These are phyloP conservation scores for Dorcus hopei DNA, from an alignment of 2,888 invertebrate species.

Conservation along the genomic window DNA sequence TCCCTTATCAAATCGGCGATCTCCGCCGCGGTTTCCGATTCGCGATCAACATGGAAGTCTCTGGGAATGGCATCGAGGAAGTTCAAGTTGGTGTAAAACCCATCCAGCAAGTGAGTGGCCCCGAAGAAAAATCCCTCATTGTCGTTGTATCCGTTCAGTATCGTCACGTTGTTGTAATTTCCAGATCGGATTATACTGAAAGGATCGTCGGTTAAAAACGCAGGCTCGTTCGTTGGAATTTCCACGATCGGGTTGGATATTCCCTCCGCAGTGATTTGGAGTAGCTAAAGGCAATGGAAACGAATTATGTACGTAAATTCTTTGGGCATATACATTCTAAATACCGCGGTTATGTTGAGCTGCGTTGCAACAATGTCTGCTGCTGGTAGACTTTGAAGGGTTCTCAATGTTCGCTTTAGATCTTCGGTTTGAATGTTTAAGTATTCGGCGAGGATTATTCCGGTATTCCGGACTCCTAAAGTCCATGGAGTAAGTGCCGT, in stretches of 20 bases:
- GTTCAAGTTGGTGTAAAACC: slow-evolving; percentile 2
- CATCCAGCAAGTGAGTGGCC: background rate
- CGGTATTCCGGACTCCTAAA: slow-evolving; percentile 18
- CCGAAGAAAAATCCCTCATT: slow-evolving; percentile 20
- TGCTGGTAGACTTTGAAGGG: slow-evolving; percentile 17
- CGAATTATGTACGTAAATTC: too few relatives aligned
- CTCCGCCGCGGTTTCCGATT: slow-evolving; percentile 8
- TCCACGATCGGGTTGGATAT: slow-evolving; percentile 19
- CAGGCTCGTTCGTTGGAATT: slow-evolving; percentile 15
- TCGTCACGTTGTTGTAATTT: slow-evolving; percentile 20
- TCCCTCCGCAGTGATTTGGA: too few relatives aligned
- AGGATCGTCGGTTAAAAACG: slow-evolving; percentile 18
- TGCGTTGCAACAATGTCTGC: background rate
- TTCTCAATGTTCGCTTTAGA: slow-evolving; percentile 9
- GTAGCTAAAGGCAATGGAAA: too few relatives aligned
- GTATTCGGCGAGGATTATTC: slow-evolving; percentile 16
- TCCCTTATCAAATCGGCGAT: slow-evolving; percentile 5
- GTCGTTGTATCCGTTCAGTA: slow-evolving; percentile 24
- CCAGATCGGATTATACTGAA: slow-evolving; percentile 16
- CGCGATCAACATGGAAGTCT: slow-evolving; percentile 16
- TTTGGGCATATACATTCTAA: too few relatives aligned
- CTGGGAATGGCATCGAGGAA: slow-evolving; percentile 16
- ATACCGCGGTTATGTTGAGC: too few relatives aligned
- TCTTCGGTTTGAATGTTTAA: slow-evolving; percentile 12
- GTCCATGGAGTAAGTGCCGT: slow-evolving; percentile 52